phyloP scores from a whole-genome alignment of 1,140 invertebrate species.

The Chironomus striatipennis region DNA sequence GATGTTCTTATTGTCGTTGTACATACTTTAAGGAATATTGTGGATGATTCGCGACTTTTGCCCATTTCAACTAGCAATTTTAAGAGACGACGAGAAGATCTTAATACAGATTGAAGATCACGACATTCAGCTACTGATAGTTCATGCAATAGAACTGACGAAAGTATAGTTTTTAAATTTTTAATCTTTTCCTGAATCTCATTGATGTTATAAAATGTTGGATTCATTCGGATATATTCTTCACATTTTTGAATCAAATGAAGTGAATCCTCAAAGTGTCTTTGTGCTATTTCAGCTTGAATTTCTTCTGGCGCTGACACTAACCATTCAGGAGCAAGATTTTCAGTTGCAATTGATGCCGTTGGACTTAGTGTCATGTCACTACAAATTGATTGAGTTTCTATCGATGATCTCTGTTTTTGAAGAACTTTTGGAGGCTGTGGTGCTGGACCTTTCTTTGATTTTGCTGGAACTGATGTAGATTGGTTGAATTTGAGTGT shows the following conservation, averaged over 20 bases:
- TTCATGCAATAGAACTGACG: constrained; percentile 80
- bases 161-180: constrained; percentile 64
- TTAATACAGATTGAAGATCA: constrained; percentile 85
- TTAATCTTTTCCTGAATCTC: constrained; percentile 52
- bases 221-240: constrained; percentile 44
- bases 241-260: constrained; percentile 69
- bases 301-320: constrained; percentile 88
- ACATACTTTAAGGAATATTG: constrained; percentile 35
- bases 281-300: constrained; percentile 93
- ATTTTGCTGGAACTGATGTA: constrained; percentile 47
- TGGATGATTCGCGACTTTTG: constrained; percentile 33
- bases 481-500: constrained; percentile 77
- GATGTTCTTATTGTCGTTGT: constrained; percentile 35
- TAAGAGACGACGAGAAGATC: constrained; percentile 77
- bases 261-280: constrained; percentile 93
- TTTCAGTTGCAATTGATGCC: constrained; percentile 43
- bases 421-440: constrained; percentile 41
- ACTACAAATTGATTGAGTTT: constrained; percentile 40
- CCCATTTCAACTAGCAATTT: constrained; percentile 67
- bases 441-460: constrained; percentile 46
- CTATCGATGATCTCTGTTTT: constrained; percentile 32
- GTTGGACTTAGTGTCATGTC: constrained; percentile 37
- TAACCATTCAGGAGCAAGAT: constrained; percentile 75
- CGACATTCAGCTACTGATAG: constrained; percentile 78
- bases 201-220: constrained; percentile 40